Base-by-base conservation (phyloP, 2,888 invertebrate genomes). In the Anoplius nigerrimus region DNA sequence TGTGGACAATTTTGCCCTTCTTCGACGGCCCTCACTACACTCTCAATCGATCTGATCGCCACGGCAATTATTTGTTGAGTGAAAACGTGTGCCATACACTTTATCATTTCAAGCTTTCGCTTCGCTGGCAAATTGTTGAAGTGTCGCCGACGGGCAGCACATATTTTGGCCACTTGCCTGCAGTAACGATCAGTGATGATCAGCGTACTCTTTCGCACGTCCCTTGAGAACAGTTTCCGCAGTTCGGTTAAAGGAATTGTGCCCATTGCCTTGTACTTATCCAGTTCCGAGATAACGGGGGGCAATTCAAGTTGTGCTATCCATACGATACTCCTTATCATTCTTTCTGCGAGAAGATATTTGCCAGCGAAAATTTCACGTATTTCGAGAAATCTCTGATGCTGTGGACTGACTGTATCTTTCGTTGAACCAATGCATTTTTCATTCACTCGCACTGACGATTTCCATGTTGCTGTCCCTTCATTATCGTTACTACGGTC, bases 11-110 rank as follows among this genome's bases (percentile, higher is more conserved):
- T 87, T 4, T 91, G 89, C 0, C 91, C 89, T 74, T 91, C 87
- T 62, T 90, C 89, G 11, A 93, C 90, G 6, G 91, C 87, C 0
- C 91, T 89, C 66, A 93, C 90, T 6, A 95, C 88, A 72, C 92
- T 90, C 52, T 92, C 89, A 54, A 95, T 92, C 6, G 94, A 94
- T 61, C 91, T 90, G 58, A 92, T 91, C 90, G 95, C 93, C 42
- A 93, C 83, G 79, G 92, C 92, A 77, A 93, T 92, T 76, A 95
- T 91, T 86, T 93, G 92, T 79, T 91, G 90, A 46, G 90, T 90
- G 66, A 93, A 89, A 0, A 93, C 84, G 24, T 85, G 81, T 68
- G 90, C 90, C 0, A 90, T 84, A 51, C 90, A 90, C 8, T 78
- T 76, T 75, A 90, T 88, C 11, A 89, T 82, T 18, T 84, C 84